phyloP scores from a whole-genome alignment of 2,888 invertebrate genomes.

The Hipparchia sbordonii region DNA sequence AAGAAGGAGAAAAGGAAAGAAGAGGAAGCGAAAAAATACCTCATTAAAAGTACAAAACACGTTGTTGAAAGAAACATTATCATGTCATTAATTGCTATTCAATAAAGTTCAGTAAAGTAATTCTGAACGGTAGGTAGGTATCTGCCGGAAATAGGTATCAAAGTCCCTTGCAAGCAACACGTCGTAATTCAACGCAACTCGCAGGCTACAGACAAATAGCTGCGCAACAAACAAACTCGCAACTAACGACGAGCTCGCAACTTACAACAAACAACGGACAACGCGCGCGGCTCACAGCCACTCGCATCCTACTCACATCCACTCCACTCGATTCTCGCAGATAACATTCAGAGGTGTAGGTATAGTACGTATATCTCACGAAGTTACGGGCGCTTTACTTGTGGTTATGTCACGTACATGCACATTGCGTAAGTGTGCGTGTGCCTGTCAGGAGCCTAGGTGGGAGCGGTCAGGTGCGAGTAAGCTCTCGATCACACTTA shows the following conservation, averaged over 20 bases:
- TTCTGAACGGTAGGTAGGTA: not conserved
- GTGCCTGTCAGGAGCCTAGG: too few relatives aligned
- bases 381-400: too few relatives aligned
- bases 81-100: constrained; percentile 1
- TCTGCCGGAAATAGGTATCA: not conserved
- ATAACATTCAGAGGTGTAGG: not conserved
- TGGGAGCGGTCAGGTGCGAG: too few relatives aligned
- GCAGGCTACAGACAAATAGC: not conserved
- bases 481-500: too few relatives aligned
- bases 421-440: too few relatives aligned
- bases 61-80: not conserved
- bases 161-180: not conserved
- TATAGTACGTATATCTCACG: too few relatives aligned
- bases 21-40: too few relatives aligned
- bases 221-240: constrained; percentile 11
- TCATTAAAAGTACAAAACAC: too few relatives aligned
- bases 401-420: too few relatives aligned
- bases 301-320: not conserved
- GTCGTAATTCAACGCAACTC: not conserved
- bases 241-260: constrained; percentile 10
- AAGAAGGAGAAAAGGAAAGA: too few relatives aligned
- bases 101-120: not conserved
- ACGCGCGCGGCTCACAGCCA: not conserved
- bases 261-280: not conserved
- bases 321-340: not conserved